Evolutionary conservation across 2,113 vertebrate species (phyloP), one percentile per base, ranked within the genome.

Genomic region (Sprattus sprattus): DNA sequence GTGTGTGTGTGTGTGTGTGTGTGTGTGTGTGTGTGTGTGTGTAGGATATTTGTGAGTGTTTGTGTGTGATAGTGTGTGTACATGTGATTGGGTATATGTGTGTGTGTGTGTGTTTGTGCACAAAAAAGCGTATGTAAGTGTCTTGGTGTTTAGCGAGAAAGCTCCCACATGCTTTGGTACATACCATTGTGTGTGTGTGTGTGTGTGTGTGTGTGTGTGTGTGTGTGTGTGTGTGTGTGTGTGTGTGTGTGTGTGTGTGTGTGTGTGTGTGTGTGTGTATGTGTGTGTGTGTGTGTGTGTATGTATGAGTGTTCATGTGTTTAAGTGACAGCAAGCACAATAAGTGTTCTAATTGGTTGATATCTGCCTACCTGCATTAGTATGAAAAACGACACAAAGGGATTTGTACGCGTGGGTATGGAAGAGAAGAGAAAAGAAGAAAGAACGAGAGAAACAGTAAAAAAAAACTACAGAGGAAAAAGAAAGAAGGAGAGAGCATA

Each of bases 11-110:
- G 64, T 57, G 49, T 71, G 84, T 44, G 4, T 52, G 39, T 81
- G 82, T 57, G 52, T 22, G 44, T 25, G 46, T 83, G 0, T 52
- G 3, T 16, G 3, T 52, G 52, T 54, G 52, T 54, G 52, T 54
- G 85, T 83, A 82, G 90, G 89, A 84, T 52, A 28, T 87, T 87
- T 84, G 85, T 85, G 82, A 80, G 50, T 83, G 3, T 84, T 83
- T 85, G 82, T 64, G 50, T 83, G 3, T 25, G 45, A 67, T 54
- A n/a, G 45, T 83, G 47, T 16, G 39, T 71, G 45, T 2, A 39
- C 39, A 39, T 39, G 39, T 39, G 39, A 39, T 39, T 83, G 45
- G 39, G 86, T 81, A 83, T 47, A 46, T 44, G 71, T 45, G 4
- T 81, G 67, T 54, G 47, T 89, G 57, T 82, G 46, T 81, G 86